Evolutionary conservation across 2,797 vertebrate genomes (phyloP).

Genomic region (Masticophis lateralis): DNA sequence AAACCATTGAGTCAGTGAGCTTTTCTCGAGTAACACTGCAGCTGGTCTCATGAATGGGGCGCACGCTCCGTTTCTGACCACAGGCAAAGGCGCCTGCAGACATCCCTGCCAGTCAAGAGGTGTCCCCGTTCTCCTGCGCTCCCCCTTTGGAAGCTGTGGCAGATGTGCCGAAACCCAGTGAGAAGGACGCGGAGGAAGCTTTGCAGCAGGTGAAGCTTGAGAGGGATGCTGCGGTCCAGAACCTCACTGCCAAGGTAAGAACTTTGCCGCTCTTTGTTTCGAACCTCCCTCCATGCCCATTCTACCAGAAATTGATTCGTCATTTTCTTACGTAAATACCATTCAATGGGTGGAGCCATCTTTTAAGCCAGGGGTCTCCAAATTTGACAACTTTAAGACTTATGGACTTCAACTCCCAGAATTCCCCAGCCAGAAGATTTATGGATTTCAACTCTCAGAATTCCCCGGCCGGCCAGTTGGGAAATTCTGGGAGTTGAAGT

Average conservation of each 20-base stretch:
- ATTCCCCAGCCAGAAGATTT: neutral
- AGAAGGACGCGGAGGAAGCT: conserved; percentile 87
- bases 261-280: neutral
- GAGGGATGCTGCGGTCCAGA: conserved; percentile 9
- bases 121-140: conserved; percentile 46
- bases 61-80: neutral
- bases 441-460: neutral
- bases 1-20: neutral
- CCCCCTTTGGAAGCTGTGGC: conserved; percentile 76
- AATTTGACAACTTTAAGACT: neutral
- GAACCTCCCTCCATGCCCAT: neutral
- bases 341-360: neutral
- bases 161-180: conserved; percentile 88
- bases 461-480: too few relatives aligned
- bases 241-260: conserved; percentile 1
- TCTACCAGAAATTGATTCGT: rapidly evolving
- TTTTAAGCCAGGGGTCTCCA: neutral
- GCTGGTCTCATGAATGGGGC: neutral
- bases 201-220: conserved; percentile 73
- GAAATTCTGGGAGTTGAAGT: too few relatives aligned
- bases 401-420: neutral
- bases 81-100: conserved; percentile 49
- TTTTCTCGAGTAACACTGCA: neutral
- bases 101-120: conserved; percentile 15
- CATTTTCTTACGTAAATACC: too few relatives aligned